Evolutionary conservation across 2,113 vertebrate species (phyloP).

Genomic region (Orientallactaga bullata): DNA sequence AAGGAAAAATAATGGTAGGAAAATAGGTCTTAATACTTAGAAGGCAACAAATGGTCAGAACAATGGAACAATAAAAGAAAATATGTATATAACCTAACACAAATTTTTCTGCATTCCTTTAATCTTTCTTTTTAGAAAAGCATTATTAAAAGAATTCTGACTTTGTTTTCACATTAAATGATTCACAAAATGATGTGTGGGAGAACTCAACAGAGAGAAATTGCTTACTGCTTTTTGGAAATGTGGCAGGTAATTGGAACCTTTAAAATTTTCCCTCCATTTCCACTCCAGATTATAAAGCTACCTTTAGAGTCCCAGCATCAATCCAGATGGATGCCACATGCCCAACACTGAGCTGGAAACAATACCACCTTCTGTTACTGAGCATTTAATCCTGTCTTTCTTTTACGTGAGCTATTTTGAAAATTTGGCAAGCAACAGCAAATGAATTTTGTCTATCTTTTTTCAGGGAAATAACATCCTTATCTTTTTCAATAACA

Average conservation of each 20-base stretch:
- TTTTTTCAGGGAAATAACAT: background rate
- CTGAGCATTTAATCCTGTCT: background rate
- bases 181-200: slow-evolving; percentile 56
- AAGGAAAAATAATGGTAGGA: background rate
- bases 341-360: background rate
- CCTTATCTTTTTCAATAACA: background rate
- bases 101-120: background rate
- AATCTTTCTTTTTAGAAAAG: slow-evolving; percentile 25
- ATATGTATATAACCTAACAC: background rate
- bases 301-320: background rate
- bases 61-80: background rate
- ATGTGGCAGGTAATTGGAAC: slow-evolving; percentile 33
- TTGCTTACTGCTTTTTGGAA: slow-evolving; percentile 51
- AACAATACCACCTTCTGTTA: background rate
- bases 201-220: slow-evolving; percentile 54
- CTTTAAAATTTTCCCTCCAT: slow-evolving; percentile 19
- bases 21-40: background rate
- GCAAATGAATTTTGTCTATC: background rate
- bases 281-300: slow-evolving; percentile 44
- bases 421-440: slow-evolving; percentile 38
- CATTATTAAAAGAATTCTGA: slow-evolving; percentile 49
- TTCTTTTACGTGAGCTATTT: background rate
- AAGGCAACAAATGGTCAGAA: background rate
- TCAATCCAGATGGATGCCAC: background rate
- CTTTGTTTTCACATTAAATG: slow-evolving; percentile 61